These are phyloP conservation scores for Brachionus manjavacas DNA, from an alignment of 1,140 invertebrate species.

Conservation along the genomic window DNA sequence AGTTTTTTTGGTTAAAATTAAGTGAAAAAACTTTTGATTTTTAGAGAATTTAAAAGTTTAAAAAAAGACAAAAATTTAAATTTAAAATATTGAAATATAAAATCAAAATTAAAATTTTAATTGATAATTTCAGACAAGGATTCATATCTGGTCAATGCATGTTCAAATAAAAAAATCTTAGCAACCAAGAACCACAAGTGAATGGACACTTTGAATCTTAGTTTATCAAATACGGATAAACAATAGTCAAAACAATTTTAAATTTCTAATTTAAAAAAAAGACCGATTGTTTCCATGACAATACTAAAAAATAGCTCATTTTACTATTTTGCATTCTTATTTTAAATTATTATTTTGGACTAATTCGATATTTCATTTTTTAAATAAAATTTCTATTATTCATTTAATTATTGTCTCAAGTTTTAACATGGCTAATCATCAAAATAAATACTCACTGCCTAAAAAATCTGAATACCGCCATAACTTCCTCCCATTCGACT, in stretches of 20 bases:
- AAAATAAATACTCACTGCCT: background rate
- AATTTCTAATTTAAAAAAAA: background rate
- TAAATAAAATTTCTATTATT: background rate
- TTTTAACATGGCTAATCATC: background rate
- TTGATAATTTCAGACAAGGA: background rate
- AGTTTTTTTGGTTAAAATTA: no score
- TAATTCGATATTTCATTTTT: background rate
- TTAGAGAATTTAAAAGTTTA: no score
- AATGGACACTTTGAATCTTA: background rate
- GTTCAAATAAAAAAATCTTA: background rate
- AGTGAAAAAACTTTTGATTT: no score
- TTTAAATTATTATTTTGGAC: background rate
- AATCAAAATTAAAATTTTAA: no score
- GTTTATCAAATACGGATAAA: background rate
- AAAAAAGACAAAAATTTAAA: no score
- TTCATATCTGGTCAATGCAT: background rate
- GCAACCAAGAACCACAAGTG: background rate
- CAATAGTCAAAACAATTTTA: background rate
- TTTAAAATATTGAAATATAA: no score
- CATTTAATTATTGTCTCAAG: background rate
- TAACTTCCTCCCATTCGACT: conserved; percentile 37
- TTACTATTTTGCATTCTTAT: background rate
- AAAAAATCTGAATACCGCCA: conserved; percentile 36
- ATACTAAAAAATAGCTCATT: background rate
- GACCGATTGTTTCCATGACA: conserved; percentile 25